Evolutionary conservation across 2,888 invertebrate genomes (phyloP).

Genomic region (Lampropteryx suffumata): DNA sequence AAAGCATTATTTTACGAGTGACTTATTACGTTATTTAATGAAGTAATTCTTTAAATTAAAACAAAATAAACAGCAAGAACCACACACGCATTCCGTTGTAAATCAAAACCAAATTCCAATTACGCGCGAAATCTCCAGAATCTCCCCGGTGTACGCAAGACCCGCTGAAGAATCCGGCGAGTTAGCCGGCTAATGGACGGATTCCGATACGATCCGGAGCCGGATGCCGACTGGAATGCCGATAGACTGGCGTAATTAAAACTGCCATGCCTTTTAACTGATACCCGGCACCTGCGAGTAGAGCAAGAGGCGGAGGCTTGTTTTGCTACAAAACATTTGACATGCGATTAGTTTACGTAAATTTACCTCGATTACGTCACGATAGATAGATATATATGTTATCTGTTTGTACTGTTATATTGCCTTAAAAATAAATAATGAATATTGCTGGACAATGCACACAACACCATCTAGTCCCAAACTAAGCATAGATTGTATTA

Average conservation of each 20-base stretch:
- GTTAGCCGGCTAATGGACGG: constrained; percentile 65
- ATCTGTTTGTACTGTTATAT: too few relatives aligned
- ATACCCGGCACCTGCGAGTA: constrained; percentile 37
- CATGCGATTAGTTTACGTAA: too few relatives aligned
- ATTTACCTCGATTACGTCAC: too few relatives aligned
- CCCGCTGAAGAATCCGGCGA: constrained; percentile 52
- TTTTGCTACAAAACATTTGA: constrained; percentile 2
- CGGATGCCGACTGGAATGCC: constrained; percentile 56
- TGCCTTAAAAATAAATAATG: too few relatives aligned
- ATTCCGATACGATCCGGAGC: constrained; percentile 59
- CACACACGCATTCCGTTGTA: constrained; percentile 13
- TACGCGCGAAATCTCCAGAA: constrained; percentile 23
- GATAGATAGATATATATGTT: too few relatives aligned
- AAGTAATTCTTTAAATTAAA: too few relatives aligned
- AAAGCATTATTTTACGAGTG: too few relatives aligned
- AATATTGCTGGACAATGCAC: too few relatives aligned
- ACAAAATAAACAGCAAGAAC: background rate
- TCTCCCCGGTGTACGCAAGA: constrained; percentile 19
- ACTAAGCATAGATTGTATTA: too few relatives aligned
- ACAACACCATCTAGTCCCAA: too few relatives aligned
- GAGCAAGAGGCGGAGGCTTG: constrained; percentile 4
- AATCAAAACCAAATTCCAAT: constrained; percentile 25
- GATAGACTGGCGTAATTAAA: constrained; percentile 70
- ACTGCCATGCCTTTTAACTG: constrained; percentile 67
- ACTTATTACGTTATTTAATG: too few relatives aligned